Evolutionary conservation across 1,140 invertebrate genomes (phyloP), one percentile per base, ranked within the genome.

Genomic region (Hylaeus anthracinus): DNA sequence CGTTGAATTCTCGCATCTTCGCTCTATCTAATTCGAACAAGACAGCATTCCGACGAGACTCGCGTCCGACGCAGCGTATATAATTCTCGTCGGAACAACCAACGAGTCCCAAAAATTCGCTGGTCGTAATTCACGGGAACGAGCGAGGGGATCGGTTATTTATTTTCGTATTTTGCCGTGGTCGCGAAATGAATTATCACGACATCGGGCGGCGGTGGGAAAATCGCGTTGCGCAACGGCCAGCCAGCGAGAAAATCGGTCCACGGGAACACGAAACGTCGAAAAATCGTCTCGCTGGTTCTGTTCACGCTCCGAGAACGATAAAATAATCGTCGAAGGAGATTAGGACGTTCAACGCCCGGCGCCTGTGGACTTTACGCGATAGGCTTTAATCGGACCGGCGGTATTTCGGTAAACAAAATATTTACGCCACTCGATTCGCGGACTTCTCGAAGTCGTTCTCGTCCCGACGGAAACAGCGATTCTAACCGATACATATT

Each of bases 251-350:
- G 58, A 64, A 78, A 71, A 48, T 64, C 26, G 53, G 10, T 14
- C 43, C 8, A 3, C 9, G 14, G 14, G n/a, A 39, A 53, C 26
- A 26, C 26, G 26, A 26, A 26, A 48, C 26, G 12, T 26, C 39
- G 48, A 64, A 65, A 72, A 63, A 39, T 26, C 55, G 48, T 75
- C 74, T 53, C 9, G n/a, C 10, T 3, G 55, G 14, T 56, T 43
- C 14, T 9, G 9, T 2, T 5, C 45, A 43, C 45, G 15, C 55
- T 48, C 37, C 48, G 12, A n/a, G 55, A 26, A 26, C 37, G 79
- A 80, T 80, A 80, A 80, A 63, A 63, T 75, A 80, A 80, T 80
- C 72, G 78, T 5, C 14, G 14, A 51, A 73, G 14, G 8, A 67
- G 72, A 75, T 69, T 69, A 61, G 72, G 53, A 56, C 71, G 39